Evolutionary conservation across 2,888 invertebrate species (phyloP), one percentile per base, ranked within the genome.

Genomic region (Slavum lentiscoides): DNA sequence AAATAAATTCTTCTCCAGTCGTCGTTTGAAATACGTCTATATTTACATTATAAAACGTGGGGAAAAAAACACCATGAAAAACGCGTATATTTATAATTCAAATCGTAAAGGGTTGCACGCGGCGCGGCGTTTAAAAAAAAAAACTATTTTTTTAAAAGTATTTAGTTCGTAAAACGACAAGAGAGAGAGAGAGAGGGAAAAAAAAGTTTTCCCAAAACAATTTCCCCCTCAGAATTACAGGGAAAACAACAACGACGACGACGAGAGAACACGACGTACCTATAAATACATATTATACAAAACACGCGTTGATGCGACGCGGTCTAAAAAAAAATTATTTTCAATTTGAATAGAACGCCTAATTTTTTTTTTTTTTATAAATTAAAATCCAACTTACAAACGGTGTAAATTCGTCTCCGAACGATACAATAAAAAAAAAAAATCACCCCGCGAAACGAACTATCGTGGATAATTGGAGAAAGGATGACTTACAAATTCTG

Each of bases 391-490:
- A 49, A 49, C 49, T 49, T 1, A 11, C 49, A 7, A n/a, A 11
- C 8, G 13, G 49, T 74, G 21, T 74, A 21, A 58, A 39, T 21
- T 61, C 23, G 11, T 69, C 5, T 53, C 53, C 2, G 7, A 30
- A 53, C 21, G 11, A 13, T 61, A 61, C 53, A 17, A 62, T 21
- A 17, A 9, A 37, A 62, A 62, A 62, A 53, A 74, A 59, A 39
- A 67, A 8, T 13, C 49, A 13, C 3, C 49, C 37, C 55, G 30
- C 30, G 23, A 43, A 75, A 23, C 17, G 13, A 58, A 66, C 19
- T 39, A 75, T 55, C 39, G 55, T 39, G 66, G n/a, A 66, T 58
- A 66, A 64, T 74, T n/a, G n/a, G n/a, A n/a, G n/a, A n/a, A n/a
- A n/a, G n/a, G n/a, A n/a, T n/a, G n/a, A n/a, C n/a, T n/a, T n/a